Evolutionary conservation across 2,113 vertebrate genomes (phyloP).

Genomic region (Pseudorhombus dupliciocellatus): DNA sequence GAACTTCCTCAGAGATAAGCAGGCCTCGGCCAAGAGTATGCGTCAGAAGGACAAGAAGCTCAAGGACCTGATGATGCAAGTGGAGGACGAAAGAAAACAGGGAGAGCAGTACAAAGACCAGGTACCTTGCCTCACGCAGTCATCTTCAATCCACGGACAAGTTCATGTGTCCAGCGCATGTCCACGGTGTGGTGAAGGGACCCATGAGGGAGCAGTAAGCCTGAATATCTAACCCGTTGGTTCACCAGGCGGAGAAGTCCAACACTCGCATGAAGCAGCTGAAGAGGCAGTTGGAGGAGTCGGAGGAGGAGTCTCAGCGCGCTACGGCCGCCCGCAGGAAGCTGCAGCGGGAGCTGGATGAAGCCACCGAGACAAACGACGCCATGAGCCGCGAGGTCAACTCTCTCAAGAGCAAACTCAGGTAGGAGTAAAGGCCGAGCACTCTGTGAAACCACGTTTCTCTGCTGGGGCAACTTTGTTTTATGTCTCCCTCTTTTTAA

Average conservation of each 20-base stretch:
- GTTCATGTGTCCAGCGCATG: background rate
- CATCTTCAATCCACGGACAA: background rate
- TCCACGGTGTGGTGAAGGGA: too few species aligned
- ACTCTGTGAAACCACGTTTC: background rate
- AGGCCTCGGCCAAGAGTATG: conserved; percentile 81
- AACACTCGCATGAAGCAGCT: conserved; percentile 89
- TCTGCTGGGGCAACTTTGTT: background rate
- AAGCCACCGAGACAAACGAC: conserved; percentile 90
- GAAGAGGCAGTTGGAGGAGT: conserved; percentile 95
- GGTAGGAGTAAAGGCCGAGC: conserved; percentile 42
- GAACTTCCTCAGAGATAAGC: conserved; percentile 86
- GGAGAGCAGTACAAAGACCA: conserved; percentile 95
- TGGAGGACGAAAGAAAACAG: conserved; percentile 93
- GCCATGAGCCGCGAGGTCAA: conserved; percentile 82
- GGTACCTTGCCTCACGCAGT: conserved; percentile 70
- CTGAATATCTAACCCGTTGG: background rate
- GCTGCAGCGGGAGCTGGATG: conserved; percentile 95
- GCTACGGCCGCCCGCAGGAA: conserved; percentile 92
- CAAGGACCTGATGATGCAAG: conserved; percentile 90
- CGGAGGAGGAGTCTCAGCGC: conserved; percentile 94
- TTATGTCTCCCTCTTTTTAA: background rate
- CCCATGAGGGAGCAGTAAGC: background rate
- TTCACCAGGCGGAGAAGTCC: conserved; percentile 87
- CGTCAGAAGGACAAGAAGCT: conserved; percentile 98
- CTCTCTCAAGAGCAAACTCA: conserved; percentile 77